Evolutionary conservation across 1,140 invertebrate species (phyloP).

Genomic region (Drosophila sulfurigaster): DNA sequence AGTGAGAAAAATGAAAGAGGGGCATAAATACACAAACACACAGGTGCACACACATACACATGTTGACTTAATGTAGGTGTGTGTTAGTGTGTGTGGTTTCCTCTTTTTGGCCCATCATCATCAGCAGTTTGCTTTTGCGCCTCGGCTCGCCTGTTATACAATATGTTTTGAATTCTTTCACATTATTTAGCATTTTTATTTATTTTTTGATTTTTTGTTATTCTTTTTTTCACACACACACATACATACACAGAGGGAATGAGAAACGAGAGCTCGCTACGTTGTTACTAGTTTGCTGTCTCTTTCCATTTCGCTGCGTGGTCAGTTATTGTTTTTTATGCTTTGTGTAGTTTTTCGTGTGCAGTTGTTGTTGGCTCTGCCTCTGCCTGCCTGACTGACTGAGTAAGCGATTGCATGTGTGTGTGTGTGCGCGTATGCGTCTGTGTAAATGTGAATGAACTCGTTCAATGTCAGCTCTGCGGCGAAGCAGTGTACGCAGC

Average conservation of each 20-base stretch:
- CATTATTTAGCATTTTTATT: conserved; percentile 80
- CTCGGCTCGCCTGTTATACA: conserved; percentile 60
- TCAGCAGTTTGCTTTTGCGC: conserved; percentile 17
- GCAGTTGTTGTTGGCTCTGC: conserved; percentile 23
- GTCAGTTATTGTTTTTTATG: conserved; percentile 75
- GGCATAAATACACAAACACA: conserved; percentile 27
- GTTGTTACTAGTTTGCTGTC: conserved; percentile 39
- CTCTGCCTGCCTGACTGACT: conserved; percentile 29
- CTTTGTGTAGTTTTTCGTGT: conserved; percentile 73
- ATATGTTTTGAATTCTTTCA: conserved; percentile 73
- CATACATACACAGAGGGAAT: conserved; percentile 6
- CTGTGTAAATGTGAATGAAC: conserved; percentile 83
- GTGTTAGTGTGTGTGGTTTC: conserved; percentile 14
- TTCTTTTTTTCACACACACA: conserved; percentile 44
- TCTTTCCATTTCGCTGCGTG: conserved; percentile 35
- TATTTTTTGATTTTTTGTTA: conserved; percentile 59
- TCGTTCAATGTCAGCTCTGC: conserved; percentile 84
- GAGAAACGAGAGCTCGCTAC: conserved; percentile 9
- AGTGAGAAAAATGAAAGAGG: conserved; percentile 18
- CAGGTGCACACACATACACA: not conserved
- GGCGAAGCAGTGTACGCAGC: conserved; percentile 68
- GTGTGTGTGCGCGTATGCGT: conserved; percentile 42
- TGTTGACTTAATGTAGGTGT: conserved; percentile 1
- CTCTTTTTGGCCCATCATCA: conserved; percentile 16
- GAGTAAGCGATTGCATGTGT: conserved; percentile 30